These are phyloP conservation scores for Turritopsis dohrnii DNA, from an alignment of 30 jellyfish, hydroid and myxozoan genomes.

Conservation along the genomic window DNA sequence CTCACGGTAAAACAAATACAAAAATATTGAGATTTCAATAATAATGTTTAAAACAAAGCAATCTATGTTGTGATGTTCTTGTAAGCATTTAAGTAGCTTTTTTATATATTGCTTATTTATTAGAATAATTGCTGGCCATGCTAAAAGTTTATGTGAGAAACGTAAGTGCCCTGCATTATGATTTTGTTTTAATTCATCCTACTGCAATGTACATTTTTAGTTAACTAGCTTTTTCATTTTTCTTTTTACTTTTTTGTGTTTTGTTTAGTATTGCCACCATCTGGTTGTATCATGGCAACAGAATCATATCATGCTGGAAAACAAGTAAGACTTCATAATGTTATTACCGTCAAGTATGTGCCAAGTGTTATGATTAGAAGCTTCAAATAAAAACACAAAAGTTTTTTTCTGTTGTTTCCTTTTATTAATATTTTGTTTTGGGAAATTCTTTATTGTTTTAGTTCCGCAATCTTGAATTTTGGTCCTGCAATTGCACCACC, in stretches of 20 bases:
- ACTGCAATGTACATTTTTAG: no score
- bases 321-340: neutral
- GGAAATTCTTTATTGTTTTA: neutral
- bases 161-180: no score
- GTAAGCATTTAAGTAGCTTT: neutral
- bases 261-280: neutral
- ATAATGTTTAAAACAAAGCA: neutral
- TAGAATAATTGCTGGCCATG: conserved; percentile 11
- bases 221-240: neutral
- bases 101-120: neutral
- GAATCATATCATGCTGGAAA: neutral
- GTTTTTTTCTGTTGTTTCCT: neutral
- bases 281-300: conserved; percentile 4
- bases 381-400: neutral
- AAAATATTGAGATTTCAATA: neutral
- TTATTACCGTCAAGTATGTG: neutral
- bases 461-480: conserved; percentile 20
- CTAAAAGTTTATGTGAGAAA: neutral
- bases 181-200: no score
- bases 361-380: neutral
- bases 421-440: neutral
- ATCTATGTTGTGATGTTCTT: neutral
- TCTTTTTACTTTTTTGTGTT: neutral
- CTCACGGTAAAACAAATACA: neutral
- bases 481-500: conserved; percentile 16